Evolutionary conservation across 2,888 invertebrate genomes (phyloP).

Genomic region (Plagodis pulveraria): DNA sequence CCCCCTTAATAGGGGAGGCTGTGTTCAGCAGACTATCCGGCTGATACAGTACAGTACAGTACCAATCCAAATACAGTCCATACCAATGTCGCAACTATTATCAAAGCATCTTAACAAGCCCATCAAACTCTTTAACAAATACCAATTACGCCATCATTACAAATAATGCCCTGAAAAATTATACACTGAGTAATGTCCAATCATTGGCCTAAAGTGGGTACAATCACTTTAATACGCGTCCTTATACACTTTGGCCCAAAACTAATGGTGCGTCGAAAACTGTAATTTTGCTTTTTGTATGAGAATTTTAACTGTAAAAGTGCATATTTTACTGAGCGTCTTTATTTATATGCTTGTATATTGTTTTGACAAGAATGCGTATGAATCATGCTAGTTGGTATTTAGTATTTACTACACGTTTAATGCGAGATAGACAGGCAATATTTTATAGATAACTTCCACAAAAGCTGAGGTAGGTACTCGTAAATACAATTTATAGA

Average conservation of each 20-base stretch:
- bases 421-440: constrained; percentile 1
- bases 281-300: constrained; percentile 60
- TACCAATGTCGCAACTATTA: constrained; percentile 5
- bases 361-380: constrained; percentile 3
- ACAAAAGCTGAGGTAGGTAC: too few relatives aligned
- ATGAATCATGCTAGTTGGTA: constrained; percentile 12
- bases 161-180: constrained; percentile 72
- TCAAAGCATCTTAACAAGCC: constrained; percentile 28
- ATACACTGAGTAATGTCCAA: constrained; percentile 73
- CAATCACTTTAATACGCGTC: constrained; percentile 72
- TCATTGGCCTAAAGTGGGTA: constrained; percentile 70
- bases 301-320: constrained; percentile 14
- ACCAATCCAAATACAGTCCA: too few relatives aligned
- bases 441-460: constrained; percentile 1
- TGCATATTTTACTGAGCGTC: constrained; percentile 13
- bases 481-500: too few relatives aligned
- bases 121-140: constrained; percentile 39
- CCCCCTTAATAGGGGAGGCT: too few relatives aligned
- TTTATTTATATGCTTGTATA: constrained; percentile 1
- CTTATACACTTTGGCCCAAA: constrained; percentile 62
- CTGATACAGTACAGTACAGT: too few relatives aligned
- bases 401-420: constrained; percentile 1
- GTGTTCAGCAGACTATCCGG: too few relatives aligned
- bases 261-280: constrained; percentile 71
- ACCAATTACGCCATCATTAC: constrained; percentile 67